These are phyloP conservation scores for Phenganax marumi DNA, from an alignment of 92 coral and sea anemone genomes.

Conservation along the genomic window DNA sequence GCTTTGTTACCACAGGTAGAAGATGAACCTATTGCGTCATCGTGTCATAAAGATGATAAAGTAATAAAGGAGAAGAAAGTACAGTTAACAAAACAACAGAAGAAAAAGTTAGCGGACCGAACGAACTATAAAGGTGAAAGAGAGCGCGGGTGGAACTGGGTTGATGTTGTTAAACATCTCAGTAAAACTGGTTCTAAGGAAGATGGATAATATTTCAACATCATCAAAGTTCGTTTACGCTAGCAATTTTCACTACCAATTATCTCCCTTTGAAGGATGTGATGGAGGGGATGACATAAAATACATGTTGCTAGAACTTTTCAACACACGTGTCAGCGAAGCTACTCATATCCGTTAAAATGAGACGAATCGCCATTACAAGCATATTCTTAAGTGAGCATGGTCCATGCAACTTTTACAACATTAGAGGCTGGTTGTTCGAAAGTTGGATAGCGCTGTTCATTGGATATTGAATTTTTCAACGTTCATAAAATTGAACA, in stretches of 20 bases:
- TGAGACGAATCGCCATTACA: no score
- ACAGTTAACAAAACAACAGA: slow-evolving; percentile 76
- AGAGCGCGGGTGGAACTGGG: slow-evolving; percentile 99
- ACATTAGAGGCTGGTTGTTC: no score
- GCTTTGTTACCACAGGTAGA: slow-evolving; percentile 1
- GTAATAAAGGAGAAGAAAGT: slow-evolving; percentile 85
- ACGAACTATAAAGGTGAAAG: slow-evolving; percentile 87
- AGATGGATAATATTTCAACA: neutral
- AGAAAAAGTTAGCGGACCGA: slow-evolving; percentile 77
- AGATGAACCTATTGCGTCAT: slow-evolving; percentile 28
- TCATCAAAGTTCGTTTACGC: neutral
- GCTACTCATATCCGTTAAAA: no score
- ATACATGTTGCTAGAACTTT: neutral
- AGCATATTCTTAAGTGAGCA: no score
- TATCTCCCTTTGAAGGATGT: neutral
- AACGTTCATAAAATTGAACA: no score
- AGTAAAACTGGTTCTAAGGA: slow-evolving; percentile 68
- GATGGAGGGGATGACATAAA: neutral
- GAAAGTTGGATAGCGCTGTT: no score
- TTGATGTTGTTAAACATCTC: slow-evolving; percentile 91
- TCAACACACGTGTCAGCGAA: no score
- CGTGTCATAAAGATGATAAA: slow-evolving; percentile 12
- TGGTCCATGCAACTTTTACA: no score
- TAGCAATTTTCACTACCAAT: neutral
- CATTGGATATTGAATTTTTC: no score